Evolutionary conservation across 2,888 invertebrate genomes (phyloP), one percentile per base, ranked within the genome.

Genomic region (Mythimna ferrago): DNA sequence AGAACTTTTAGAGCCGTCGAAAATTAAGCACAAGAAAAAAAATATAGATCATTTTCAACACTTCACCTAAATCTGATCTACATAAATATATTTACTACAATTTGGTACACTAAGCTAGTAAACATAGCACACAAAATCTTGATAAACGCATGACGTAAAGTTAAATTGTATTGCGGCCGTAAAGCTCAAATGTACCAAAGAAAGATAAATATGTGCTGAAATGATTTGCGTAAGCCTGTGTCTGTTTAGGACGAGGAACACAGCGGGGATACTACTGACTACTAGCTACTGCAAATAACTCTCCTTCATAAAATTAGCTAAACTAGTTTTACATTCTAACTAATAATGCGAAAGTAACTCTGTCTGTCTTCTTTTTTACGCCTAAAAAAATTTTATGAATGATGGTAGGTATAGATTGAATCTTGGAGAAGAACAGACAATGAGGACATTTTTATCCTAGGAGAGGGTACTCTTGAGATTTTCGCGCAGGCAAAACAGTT

Each of bases 181-280:
- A 81, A 78, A 81, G 60, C 68, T 70, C 10, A 41, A 19, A 71
- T 68, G 70, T 85, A 76, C 67, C 58, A n/a, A 48, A 66, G 19
- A 69, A 85, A 87, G 86, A 80, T 83, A 87, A 85, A 85, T 83
- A 87, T 87, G 68, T 87, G 60, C 76, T 73, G 21, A 80, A 85
- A 76, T 85, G 74, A 83, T 87, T 87, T 82, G 67, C 57, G 68
- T 78, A 71, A 76, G 79, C 76, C 78, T 60, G 19, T 85, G 80
- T 85, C 87, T 87, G 87, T 87, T 87, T 85, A 85, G 84, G 84
- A 85, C 77, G 62, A 67, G 51, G 41, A 66, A 66, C 67, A 79
- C 76, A 86, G 69, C 73, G 61, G 66, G 78, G 60, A 72, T 66
- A 44, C 11, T 48, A 48, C 57, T 63, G 68, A 32, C 54, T 64